phyloP scores from a whole-genome alignment of 1,140 invertebrate genomes.

The Metopolophium dirhodum region DNA sequence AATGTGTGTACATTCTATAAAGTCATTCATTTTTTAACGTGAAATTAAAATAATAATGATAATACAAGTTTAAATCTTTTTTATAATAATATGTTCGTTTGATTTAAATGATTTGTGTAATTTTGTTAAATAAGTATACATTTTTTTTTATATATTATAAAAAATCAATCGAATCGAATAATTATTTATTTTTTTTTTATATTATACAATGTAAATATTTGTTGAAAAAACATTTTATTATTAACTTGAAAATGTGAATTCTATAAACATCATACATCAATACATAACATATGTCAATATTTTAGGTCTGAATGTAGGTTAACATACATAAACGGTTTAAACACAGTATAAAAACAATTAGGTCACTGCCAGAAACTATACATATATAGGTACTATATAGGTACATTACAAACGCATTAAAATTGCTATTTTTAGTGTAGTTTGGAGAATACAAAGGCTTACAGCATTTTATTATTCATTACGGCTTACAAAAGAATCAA shows the following conservation, averaged over 20 bases:
- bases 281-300: neutral
- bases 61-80: neutral
- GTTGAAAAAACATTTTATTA: neutral
- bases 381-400: neutral
- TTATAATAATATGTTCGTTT: neutral
- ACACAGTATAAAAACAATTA: neutral
- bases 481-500: too few species aligned
- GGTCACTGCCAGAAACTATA: neutral
- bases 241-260: neutral
- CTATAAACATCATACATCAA: neutral
- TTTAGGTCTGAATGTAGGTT: neutral
- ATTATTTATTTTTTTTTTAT: neutral
- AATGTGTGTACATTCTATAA: neutral
- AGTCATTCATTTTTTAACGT: neutral
- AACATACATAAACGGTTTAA: neutral
- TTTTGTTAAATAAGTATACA: neutral
- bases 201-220: neutral
- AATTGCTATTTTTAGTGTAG: too few species aligned
- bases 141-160: neutral
- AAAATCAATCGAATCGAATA: neutral
- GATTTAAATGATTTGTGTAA: neutral
- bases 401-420: neutral
- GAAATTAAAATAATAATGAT: neutral
- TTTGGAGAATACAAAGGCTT: too few species aligned
- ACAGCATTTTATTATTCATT: too few species aligned